Evolutionary conservation across 1,140 invertebrate genomes (phyloP), one percentile per base, ranked within the genome.

Genomic region (Eciton burchellii): DNA sequence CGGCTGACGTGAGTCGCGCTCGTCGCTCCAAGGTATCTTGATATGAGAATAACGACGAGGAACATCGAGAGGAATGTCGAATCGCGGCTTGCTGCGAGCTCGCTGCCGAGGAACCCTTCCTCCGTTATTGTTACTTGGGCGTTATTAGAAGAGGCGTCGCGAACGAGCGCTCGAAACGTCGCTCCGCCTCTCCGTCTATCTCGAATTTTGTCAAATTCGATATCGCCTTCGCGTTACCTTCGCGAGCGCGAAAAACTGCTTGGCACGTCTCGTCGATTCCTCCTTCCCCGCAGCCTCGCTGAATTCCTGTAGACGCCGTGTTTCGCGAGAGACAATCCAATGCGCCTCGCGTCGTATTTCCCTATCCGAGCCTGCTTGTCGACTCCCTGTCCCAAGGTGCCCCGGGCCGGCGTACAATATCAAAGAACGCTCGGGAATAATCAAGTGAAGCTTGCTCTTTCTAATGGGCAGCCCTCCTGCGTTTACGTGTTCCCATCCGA

Each of bases 1-100:
- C 66, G 52, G n/a, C n/a, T 29, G 62, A 56, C 47, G 14, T 66
- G 41, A 62, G 24, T 74, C 71, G 41, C 62, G n/a, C 35, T 68
- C 49, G 14, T 66, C 47, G 21, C 29, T 68, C 24, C 12, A 66
- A 65, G 68, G 62, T 19, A 12, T 70, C 63, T 68, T 79, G 43
- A 79, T 79, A 79, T 68, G 68, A 68, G 68, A 79, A 79, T 79
- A 79, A 79, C 68, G 74, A 79, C 63, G 43, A 70, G 29, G 35
- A 70, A 70, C 74, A 56, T 79, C 56, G 52, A 54, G n/a, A 4
- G 8, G 19, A 19, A n/a, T n/a, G n/a, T 54, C 19, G 8, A 57
- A 79, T 68, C 63, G 41, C 35, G 68, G 62, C 21, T 77, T 56
- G 68, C 62, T 43, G 35, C 59, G 35, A 66, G 62, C 47, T 29